phyloP scores from a whole-genome alignment of 1,140 invertebrate species.

The Ooceraea biroi region DNA sequence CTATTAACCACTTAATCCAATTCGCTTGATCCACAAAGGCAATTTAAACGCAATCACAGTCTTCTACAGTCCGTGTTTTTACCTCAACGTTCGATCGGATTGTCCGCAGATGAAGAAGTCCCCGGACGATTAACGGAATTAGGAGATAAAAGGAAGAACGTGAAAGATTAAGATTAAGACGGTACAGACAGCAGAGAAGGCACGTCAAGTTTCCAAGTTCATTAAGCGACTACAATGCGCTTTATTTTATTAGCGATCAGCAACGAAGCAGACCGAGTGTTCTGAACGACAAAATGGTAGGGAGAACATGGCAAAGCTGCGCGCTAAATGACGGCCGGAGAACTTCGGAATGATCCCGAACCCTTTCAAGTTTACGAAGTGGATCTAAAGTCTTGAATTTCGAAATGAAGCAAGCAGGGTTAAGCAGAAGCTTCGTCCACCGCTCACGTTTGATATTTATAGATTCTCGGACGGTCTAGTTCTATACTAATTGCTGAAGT shows the following conservation, averaged over 20 bases:
- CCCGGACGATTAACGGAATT: not conserved
- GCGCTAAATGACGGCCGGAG: slow-evolving; percentile 20
- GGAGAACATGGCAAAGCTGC: slow-evolving; percentile 6
- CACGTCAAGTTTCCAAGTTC: not conserved
- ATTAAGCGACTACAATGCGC: not conserved
- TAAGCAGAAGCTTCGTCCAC: slow-evolving; percentile 13
- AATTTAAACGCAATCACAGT: slow-evolving; percentile 23
- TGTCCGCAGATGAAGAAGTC: not conserved
- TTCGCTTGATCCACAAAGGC: not conserved
- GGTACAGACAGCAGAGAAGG: not conserved
- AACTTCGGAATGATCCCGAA: slow-evolving; percentile 28
- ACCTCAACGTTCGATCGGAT: not conserved
- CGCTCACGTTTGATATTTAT: slow-evolving; percentile 19
- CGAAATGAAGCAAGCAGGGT: slow-evolving; percentile 13
- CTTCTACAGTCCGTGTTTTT: not conserved
- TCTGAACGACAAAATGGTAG: not conserved
- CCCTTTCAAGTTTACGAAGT: slow-evolving; percentile 26
- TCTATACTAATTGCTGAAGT: slow-evolving; percentile 8
- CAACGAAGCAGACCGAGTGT: not conserved
- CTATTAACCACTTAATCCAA: slow-evolving; percentile 33
- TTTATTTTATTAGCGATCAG: slow-evolving; percentile 10
- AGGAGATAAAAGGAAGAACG: not conserved
- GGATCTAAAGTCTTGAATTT: slow-evolving; percentile 33
- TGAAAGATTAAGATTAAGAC: not conserved
- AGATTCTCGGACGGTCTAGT: slow-evolving; percentile 18